Base-by-base conservation (phyloP, 2,888 invertebrate species). In the Andrena dorsata region DNA sequence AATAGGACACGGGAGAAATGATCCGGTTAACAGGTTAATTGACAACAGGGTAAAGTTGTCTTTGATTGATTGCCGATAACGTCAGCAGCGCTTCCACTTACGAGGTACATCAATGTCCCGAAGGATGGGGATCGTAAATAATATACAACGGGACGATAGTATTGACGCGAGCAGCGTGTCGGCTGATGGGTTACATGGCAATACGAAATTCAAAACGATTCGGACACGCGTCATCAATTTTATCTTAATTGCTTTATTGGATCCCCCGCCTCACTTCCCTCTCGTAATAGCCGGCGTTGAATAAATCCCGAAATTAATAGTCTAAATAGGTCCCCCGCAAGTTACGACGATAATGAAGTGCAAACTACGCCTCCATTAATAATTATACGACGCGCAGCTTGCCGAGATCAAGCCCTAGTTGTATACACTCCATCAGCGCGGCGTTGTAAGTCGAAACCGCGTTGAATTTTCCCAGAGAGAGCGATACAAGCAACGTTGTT, bases 41-140 rank as follows among this genome's bases (percentile, higher is more conserved):
- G 23, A 35, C 66, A 35, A 13, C 30, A 23, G 32, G 2, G 23
- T 7, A 20, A 32, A 53, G 66, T 68, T 68, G 53, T 53, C 16
- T 30, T 23, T 32, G 32, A 60, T 75, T 75, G 47, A 53, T 60
- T 20, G 60, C 49, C 61, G 75, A 68, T 47, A 68, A 23, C 58
- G 70, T 47, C 47, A 23, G 32, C 56, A 65, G 16, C 26, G 69
- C 13, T 47, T 20, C 56, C 47, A 68, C 49, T 53, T 66, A 66
- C 13, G 65, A 28, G 49, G 51, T 47, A 47, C 65, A 77, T 77
- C 77, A 58, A 71, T 71, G 51, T 72, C 65, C 60, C 51, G 66
- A 7, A n/a, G 13, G 41, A 41, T 20, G 35, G 30, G 16, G 51
- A 66, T 41, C 63, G 10, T 77, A 77, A 77, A 77, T 77, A 77